A percentile compares a stretch with the other conserved stretches of the same genome.
Evolutionary conservation across 2,888 invertebrate species (phyloP).

Genomic region (Azorinus chamasolen): DNA sequence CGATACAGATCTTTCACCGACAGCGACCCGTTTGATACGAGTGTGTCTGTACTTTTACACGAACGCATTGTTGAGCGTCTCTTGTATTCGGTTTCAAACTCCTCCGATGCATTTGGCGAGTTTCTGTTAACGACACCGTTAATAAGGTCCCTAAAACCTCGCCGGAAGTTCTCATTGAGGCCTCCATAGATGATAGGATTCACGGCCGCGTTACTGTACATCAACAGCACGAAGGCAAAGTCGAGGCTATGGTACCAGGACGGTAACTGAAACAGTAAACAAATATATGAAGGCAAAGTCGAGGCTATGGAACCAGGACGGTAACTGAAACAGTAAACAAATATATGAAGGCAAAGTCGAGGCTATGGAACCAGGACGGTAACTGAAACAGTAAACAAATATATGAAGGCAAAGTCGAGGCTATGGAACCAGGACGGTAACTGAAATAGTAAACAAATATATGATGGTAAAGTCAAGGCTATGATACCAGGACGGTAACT

Average conservation of each 20-base stretch:
- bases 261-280: conserved; percentile 68
- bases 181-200: conserved; percentile 81
- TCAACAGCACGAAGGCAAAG: conserved; percentile 77
- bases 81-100: conserved; percentile 45
- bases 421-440: conserved; percentile 76
- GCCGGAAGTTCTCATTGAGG: conserved; percentile 79
- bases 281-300: conserved; percentile 74
- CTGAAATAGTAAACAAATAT: conserved; percentile 52
- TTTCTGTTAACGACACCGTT: conserved; percentile 49
- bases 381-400: conserved; percentile 61
- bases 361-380: conserved; percentile 75
- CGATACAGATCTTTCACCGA: background rate
- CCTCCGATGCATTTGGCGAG: conserved; percentile 32
- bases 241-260: conserved; percentile 76
- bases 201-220: conserved; percentile 80
- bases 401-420: conserved; percentile 76
- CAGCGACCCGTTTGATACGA: background rate
- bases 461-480: background rate
- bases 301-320: conserved; percentile 75
- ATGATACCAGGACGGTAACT: too few relatives aligned
- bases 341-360: conserved; percentile 76
- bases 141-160: conserved; percentile 73
- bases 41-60: background rate
- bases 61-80: conserved; percentile 28
- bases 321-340: conserved; percentile 65